phyloP scores from a whole-genome alignment of 2,888 invertebrate species.

The Synergus itoensis region DNA sequence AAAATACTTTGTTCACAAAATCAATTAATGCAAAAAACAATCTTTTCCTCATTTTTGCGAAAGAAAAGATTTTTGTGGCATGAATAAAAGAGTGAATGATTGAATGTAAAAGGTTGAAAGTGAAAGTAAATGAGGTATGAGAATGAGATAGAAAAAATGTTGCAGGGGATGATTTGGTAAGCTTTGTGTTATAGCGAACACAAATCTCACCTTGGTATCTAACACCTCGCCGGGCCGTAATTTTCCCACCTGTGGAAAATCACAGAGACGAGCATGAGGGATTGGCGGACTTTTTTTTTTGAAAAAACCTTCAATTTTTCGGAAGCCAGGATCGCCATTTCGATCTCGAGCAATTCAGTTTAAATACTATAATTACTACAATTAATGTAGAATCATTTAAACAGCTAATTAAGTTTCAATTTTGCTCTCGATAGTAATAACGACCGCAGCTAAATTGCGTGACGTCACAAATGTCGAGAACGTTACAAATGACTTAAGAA shows the following conservation, averaged over 20 bases:
- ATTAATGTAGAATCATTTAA: background rate
- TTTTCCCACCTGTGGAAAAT: conserved; percentile 84
- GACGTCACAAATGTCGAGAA: conserved; percentile 3
- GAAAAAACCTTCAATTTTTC: background rate
- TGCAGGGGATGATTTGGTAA: conserved; percentile 73
- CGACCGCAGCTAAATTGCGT: background rate
- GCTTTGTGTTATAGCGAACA: conserved; percentile 80
- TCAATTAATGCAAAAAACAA: background rate
- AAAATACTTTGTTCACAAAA: background rate
- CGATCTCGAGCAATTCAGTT: conserved; percentile 1
- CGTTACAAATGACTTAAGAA: conserved; percentile 6
- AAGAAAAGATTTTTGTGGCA: background rate
- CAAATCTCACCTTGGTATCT: conserved; percentile 88
- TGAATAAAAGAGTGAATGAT: background rate
- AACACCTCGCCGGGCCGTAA: conserved; percentile 89
- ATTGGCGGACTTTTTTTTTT: conserved; percentile 46
- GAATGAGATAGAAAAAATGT: conserved; percentile 52
- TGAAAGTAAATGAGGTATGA: conserved; percentile 30
- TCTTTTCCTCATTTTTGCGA: background rate
- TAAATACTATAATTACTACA: background rate
- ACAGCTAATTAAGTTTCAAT: background rate
- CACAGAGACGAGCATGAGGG: conserved; percentile 50
- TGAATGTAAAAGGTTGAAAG: conserved; percentile 31
- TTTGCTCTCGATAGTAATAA: conserved; percentile 14
- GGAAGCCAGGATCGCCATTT: conserved; percentile 15